Conservation (phyloP, 2,113 vertebrate genomes). For the Hypocryptadius cinnamomeus region DNA sequence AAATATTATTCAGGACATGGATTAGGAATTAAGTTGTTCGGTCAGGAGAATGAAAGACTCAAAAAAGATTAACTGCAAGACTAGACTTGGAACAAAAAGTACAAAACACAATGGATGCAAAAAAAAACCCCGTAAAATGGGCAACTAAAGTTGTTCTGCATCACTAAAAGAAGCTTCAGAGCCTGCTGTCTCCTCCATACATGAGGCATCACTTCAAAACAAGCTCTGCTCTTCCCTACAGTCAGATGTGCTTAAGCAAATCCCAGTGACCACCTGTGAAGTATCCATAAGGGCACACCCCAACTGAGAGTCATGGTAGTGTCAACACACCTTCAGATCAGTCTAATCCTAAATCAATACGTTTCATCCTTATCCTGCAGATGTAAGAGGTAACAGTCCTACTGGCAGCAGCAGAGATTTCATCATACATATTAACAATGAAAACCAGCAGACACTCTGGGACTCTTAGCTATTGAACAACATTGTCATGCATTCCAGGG, state of each 20-base stretch:
- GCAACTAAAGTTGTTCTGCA: background rate
- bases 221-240: background rate
- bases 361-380: background rate
- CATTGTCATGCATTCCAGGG: background rate
- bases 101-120: background rate
- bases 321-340: background rate
- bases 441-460: background rate
- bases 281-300: background rate
- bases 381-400: background rate
- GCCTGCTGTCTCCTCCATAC: background rate
- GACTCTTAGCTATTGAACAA: background rate
- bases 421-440: background rate
- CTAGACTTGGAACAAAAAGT: background rate
- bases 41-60: background rate
- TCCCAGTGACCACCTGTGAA: background rate
- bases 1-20: background rate
- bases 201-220: background rate
- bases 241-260: background rate
- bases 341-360: background rate
- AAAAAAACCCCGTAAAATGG: background rate
- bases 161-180: background rate
- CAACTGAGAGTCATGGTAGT: background rate
- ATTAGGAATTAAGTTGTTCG: background rate
- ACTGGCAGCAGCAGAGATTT: background rate
- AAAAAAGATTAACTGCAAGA: background rate